Evolutionary conservation across 2,797 vertebrate species (phyloP), one percentile per base, ranked within the genome.

Genomic region (Amphiprion clarkii): DNA sequence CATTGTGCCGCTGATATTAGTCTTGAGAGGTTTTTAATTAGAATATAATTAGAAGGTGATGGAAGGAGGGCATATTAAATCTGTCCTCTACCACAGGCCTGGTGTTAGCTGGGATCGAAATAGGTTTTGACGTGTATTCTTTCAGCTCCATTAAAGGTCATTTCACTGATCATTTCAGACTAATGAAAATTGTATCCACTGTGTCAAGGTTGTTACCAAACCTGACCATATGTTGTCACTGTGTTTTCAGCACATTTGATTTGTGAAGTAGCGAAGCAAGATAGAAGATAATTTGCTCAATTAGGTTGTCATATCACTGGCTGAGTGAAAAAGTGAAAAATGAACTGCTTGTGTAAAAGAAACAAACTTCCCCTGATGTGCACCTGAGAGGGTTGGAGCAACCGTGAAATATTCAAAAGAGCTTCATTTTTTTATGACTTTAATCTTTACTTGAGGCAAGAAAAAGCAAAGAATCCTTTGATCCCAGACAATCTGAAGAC

Each of bases 41-140:
- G 36, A 55, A 46, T 77, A 69, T 21, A 79, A 19, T 81, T 65
- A 65, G 21, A 16, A 57, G 12, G 25, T 27, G 48, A 64, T 68
- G 40, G 60, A 89, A 85, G 72, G 66, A 49, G 78, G 70, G 19
- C 76, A 70, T 46, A 76, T 69, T 77, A 76, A 67, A 81, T 79
- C 36, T 76, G 60, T 82, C 71, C 2, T 62, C 61, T 71, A 62
- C 62, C n/a, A 49, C 64, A 62, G 79, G 70, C 40, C 67, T 36
- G 57, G 42, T 53, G 27, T 13, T 52, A 55, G 25, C 42, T 19
- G 39, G 3, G 36, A 59, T 59, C 2, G 13, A 59, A 86, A 62
- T 58, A 61, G 29, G 16, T 65, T 72, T 39, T 54, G 48, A 67
- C 29, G 21, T 58, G 25, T 14, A 25, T 75, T 56, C 17, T 57